phyloP scores from a whole-genome alignment of 2,888 invertebrate species.

The Nemotelus pantherinus region DNA sequence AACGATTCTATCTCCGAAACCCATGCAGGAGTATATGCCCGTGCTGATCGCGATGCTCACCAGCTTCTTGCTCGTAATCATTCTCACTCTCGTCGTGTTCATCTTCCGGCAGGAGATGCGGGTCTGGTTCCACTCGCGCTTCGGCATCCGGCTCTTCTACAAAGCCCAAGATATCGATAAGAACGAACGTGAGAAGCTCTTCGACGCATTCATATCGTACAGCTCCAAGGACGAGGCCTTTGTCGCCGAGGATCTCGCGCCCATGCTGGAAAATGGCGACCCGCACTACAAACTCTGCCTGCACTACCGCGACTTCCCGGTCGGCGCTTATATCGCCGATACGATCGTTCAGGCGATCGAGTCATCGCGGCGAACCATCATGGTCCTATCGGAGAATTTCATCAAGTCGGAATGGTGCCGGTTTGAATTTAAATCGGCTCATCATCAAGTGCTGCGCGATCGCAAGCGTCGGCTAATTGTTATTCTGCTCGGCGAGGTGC shows the following conservation, averaged over 20 bases:
- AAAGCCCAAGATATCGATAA: conserved; percentile 80
- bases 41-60: conserved; percentile 80
- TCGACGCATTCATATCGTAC: conserved; percentile 96
- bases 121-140: conserved; percentile 88
- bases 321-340: conserved; percentile 88
- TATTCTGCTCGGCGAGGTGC: conserved; percentile 88
- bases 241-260: conserved; percentile 87
- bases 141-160: conserved; percentile 83
- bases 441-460: conserved; percentile 89
- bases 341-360: conserved; percentile 93
- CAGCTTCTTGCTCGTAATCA: conserved; percentile 79
- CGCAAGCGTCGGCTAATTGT: conserved; percentile 88
- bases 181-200: conserved; percentile 85
- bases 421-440: conserved; percentile 93
- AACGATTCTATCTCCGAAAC: conserved; percentile 59
- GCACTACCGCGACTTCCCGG: conserved; percentile 91
- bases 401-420: conserved; percentile 94
- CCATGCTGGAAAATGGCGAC: conserved; percentile 84
- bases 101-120: conserved; percentile 84
- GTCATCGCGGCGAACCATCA: conserved; percentile 87
- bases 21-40: conserved; percentile 83
- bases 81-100: conserved; percentile 79
- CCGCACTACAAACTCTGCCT: conserved; percentile 87
- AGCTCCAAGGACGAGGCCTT: conserved; percentile 92
- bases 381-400: conserved; percentile 93